phyloP scores from a whole-genome alignment of 2,113 vertebrate genomes.

The Trinectes maculatus region DNA sequence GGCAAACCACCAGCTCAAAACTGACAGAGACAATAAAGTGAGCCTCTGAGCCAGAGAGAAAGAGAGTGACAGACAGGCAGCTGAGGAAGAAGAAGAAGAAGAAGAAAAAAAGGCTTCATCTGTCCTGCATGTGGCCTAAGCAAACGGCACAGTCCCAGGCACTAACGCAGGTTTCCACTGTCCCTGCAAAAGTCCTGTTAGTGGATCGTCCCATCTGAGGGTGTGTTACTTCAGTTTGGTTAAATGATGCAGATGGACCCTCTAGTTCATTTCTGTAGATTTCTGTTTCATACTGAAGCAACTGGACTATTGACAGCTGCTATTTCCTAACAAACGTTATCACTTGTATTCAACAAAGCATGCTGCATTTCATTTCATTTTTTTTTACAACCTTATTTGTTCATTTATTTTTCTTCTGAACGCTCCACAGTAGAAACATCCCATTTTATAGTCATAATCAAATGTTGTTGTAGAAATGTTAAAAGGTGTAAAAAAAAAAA shows the following conservation, averaged over 20 bases:
- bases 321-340: neutral
- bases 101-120: constrained; percentile 58
- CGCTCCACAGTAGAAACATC: no score
- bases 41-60: constrained; percentile 78
- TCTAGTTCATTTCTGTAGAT: neutral
- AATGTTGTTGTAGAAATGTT: no score
- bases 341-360: neutral
- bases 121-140: constrained; percentile 76
- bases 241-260: neutral
- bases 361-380: no score
- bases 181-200: constrained; percentile 6
- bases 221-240: neutral
- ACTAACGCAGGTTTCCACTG: constrained; percentile 14
- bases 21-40: constrained; percentile 93
- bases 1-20: constrained; percentile 92
- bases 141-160: constrained; percentile 23
- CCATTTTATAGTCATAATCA: no score
- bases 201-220: constrained; percentile 15
- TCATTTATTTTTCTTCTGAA: no score
- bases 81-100: constrained; percentile 54
- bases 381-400: no score
- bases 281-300: constrained; percentile 9
- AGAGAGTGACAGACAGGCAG: constrained; percentile 64
- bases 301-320: neutral
- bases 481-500: no score